Evolutionary conservation across 2,797 vertebrate species (phyloP), one percentile per base, ranked within the genome.

Genomic region (Hylomyscus alleni): DNA sequence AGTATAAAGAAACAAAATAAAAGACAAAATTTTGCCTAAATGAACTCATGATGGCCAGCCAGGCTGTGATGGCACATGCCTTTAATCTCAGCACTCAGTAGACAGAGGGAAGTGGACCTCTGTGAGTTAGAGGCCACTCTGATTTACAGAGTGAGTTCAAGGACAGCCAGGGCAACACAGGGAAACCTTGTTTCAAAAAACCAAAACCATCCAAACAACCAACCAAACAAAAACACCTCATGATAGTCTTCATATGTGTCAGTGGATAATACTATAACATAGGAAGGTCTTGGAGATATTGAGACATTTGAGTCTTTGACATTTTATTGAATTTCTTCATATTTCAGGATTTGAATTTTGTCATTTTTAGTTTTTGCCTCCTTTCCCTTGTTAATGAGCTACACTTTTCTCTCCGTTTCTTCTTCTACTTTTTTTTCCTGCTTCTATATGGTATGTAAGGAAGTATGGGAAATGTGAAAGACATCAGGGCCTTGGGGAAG

Each of bases 331-430:
- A 69, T 93, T 26, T 37, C 29, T 47, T 44, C 56, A 90, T 1
- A 60, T 62, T 95, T 92, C 20, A 0, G 58, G 83, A 17, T 69
- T 83, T 88, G 34, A 91, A 52, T 81, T 95, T 91, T 87, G 24
- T 50, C 82, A 44, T 82, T 91, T 76, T 19, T 82, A 76, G 52
- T 76, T 87, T 95, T 81, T 76, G 76, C 76, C 7, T 82, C 50
- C 5, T 73, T 87, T 56, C 85, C 9, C 67, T 87, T 90, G 6
- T 47, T 78, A 65, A 86, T 67, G 47, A 90, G 47, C 37, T 29
- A 65, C 24, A 75, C 10, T 90, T 90, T 75, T 90, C 50, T 81
- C 2, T 80, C 26, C 6, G 31, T 72, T 94, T 91, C 69, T n/a
- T 19, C 29, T 69, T 91, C 40, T 78, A 22, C 31, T 40, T 89